Base-by-base conservation (phyloP, 2,888 invertebrate species). In the Lissonota sp. region DNA sequence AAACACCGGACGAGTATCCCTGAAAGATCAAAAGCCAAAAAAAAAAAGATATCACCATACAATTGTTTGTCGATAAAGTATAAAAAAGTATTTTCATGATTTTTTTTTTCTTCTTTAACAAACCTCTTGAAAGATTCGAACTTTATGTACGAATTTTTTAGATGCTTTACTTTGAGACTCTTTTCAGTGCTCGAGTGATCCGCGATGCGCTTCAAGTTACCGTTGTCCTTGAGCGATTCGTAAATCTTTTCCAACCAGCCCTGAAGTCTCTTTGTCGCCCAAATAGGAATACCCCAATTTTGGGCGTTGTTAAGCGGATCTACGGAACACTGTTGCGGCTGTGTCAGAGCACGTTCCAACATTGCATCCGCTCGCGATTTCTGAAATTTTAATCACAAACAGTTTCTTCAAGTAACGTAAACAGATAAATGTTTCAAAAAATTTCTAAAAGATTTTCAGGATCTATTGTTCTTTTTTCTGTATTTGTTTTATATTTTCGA, bases 351-450 rank as follows among this genome's bases (percentile, higher is more conserved):
- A 92, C 95, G 95, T 94, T 96, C 95, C 92, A 96, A 95, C 95
- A 97, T 97, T 93, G 96, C 96, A 95, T 96, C 96, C 92, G 95
- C 96, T 92, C 96, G 95, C 89, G 94, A 94, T 93, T 93, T 93
- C 93, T 93, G 86, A n/a, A n/a, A n/a, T n/a, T n/a, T n/a, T n/a
- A n/a, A n/a, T n/a, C n/a, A n/a, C n/a, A n/a, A n/a, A n/a, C n/a
- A n/a, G n/a, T n/a, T n/a, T n/a, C n/a, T n/a, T n/a, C n/a, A n/a
- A n/a, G n/a, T n/a, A n/a, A n/a, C n/a, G n/a, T n/a, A n/a, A n/a
- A n/a, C n/a, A n/a, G n/a, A n/a, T n/a, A n/a, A n/a, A n/a, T n/a
- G n/a, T n/a, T n/a, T n/a, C n/a, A n/a, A n/a, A n/a, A n/a, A n/a
- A n/a, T n/a, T n/a, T n/a, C n/a, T n/a, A n/a, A n/a, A n/a, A n/a